Evolutionary conservation across 2,888 invertebrate genomes (phyloP).

Genomic region (Phanerotoma sp.): DNA sequence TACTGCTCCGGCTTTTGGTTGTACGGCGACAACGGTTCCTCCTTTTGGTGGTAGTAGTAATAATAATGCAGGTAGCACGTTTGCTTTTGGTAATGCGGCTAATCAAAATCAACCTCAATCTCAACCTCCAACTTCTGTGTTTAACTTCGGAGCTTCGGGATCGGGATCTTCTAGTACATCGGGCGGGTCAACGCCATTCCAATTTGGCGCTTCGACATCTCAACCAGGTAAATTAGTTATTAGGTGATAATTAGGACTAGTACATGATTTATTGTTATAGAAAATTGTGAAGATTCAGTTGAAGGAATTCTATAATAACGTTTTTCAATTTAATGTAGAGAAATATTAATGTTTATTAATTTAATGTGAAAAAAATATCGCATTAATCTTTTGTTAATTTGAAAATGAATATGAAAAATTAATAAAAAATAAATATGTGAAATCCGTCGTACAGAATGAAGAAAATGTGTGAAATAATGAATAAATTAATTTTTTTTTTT

Average conservation of each 20-base stretch:
- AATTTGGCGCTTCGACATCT: slow-evolving; percentile 42
- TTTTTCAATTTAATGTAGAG: too few relatives aligned
- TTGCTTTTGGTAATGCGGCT: slow-evolving; percentile 7
- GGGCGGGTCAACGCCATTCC: slow-evolving; percentile 30
- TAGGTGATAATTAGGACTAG: background rate
- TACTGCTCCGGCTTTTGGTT: slow-evolving; percentile 25
- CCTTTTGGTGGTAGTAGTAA: slow-evolving; percentile 24
- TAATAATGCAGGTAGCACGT: slow-evolving; percentile 4
- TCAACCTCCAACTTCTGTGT: slow-evolving; percentile 26
- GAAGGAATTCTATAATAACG: too few relatives aligned
- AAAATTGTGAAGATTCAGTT: too few relatives aligned
- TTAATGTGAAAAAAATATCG: too few relatives aligned
- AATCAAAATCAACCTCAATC: slow-evolving; percentile 17
- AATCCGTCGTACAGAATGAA: too few relatives aligned
- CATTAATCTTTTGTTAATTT: too few relatives aligned
- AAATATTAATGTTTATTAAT: too few relatives aligned
- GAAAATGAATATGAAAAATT: too few relatives aligned
- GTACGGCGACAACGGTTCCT: slow-evolving; percentile 19
- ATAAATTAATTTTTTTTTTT: too few relatives aligned
- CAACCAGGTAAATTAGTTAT: slow-evolving; percentile 38
- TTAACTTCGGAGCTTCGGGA: slow-evolving; percentile 25
- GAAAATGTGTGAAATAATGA: too few relatives aligned
- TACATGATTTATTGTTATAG: too few relatives aligned
- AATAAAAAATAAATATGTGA: too few relatives aligned
- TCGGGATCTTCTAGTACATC: slow-evolving; percentile 22